Evolutionary conservation across 2,797 vertebrate genomes (phyloP).

Genomic region (Brachymystax lenok): DNA sequence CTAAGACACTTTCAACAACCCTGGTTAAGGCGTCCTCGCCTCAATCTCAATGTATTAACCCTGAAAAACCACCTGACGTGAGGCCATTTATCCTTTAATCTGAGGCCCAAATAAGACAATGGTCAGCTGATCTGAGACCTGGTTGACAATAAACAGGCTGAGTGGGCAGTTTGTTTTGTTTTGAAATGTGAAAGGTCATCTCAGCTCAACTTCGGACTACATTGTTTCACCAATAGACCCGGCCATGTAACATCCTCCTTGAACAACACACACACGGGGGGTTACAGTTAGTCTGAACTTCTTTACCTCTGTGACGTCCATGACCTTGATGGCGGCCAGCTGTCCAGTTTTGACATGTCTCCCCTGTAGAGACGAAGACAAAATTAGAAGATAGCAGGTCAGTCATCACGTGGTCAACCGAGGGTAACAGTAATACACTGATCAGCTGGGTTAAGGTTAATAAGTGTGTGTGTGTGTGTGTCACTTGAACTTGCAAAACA

Average conservation of each 20-base stretch:
- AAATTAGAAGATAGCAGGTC: constrained; percentile 21
- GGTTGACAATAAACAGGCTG: not conserved
- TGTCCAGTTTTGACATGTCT: constrained; percentile 71
- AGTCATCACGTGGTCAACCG: constrained; percentile 20
- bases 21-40: not conserved
- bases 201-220: not conserved
- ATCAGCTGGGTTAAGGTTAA: not conserved
- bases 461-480: constrained; percentile 7
- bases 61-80: not conserved
- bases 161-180: not conserved
- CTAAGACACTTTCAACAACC: not conserved
- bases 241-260: not conserved
- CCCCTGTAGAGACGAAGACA: constrained; percentile 52
- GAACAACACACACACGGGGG: not conserved
- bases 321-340: constrained; percentile 83
- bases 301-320: constrained; percentile 84
- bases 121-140: not conserved
- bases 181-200: not conserved
- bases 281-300: no score
- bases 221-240: not conserved
- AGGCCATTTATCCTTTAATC: not conserved
- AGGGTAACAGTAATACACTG: constrained; percentile 3
- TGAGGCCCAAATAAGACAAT: not conserved
- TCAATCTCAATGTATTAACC: no score
- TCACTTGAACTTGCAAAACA: not conserved